Conservation (phyloP, 2,113 vertebrate genomes). For the Mustelus asterias region DNA sequence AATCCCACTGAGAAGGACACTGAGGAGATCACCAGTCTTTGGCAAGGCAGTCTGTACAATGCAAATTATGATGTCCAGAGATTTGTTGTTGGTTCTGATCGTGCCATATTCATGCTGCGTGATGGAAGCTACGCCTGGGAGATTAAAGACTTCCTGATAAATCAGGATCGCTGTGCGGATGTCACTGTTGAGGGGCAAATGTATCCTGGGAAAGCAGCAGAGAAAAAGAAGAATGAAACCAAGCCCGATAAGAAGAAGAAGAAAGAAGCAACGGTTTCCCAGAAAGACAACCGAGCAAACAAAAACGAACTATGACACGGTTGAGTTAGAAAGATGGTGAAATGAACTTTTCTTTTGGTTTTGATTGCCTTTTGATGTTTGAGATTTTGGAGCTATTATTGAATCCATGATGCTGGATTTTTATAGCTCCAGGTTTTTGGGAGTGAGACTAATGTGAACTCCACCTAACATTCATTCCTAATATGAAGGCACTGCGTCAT, state of each 20-base stretch:
- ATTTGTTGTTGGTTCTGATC: conserved; percentile 93
- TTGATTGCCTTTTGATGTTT: not conserved
- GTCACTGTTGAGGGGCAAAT: conserved; percentile 96
- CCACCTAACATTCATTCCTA: not conserved
- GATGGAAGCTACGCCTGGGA: conserved; percentile 92
- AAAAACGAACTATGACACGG: conserved; percentile 48
- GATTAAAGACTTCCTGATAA: conserved; percentile 86
- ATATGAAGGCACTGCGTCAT: not conserved
- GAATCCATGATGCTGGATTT: not conserved
- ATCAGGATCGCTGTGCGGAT: conserved; percentile 80
- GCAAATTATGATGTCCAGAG: conserved; percentile 93
- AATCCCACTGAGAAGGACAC: conserved; percentile 88
- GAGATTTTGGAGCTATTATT: not conserved
- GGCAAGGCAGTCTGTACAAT: conserved; percentile 96
- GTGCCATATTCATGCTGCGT: conserved; percentile 93
- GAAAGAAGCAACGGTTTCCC: conserved; percentile 44
- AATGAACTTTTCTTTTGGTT: not conserved
- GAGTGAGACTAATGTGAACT: too few species aligned
- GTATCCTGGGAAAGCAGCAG: conserved; percentile 76
- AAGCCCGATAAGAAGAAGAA: conserved; percentile 69
- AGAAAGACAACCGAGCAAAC: conserved; percentile 63
- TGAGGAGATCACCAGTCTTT: conserved; percentile 84
- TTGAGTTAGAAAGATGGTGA: not conserved
- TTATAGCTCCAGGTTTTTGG: not conserved
- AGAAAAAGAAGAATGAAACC: conserved; percentile 58